phyloP scores from a whole-genome alignment of 2,797 vertebrate species.

The Gymnothorax javanicus region DNA sequence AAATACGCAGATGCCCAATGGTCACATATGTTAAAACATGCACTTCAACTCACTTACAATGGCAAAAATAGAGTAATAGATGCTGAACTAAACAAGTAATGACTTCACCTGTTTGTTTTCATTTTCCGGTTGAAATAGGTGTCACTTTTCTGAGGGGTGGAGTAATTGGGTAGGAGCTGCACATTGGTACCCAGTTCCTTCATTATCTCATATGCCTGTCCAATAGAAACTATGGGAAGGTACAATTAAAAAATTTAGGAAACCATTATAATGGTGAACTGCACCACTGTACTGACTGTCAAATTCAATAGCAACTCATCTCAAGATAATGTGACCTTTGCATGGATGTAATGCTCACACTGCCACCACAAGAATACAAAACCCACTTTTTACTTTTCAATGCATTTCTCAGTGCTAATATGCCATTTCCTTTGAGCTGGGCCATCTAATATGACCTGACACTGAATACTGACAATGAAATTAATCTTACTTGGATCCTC shows the following conservation, averaged over 20 bases:
- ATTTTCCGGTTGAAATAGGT: slow-evolving; percentile 98
- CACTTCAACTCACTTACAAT: background rate
- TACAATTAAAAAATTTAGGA: slow-evolving; percentile 9
- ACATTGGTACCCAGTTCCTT: slow-evolving; percentile 91
- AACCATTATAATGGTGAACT: background rate
- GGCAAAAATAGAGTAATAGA: background rate
- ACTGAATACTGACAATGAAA: background rate
- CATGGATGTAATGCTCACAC: background rate
- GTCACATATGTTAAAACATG: background rate
- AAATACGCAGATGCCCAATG: slow-evolving; percentile 13
- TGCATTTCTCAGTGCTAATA: background rate
- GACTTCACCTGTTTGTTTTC: slow-evolving; percentile 90
- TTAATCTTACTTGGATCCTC: slow-evolving; percentile 63
- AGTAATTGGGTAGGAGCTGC: slow-evolving; percentile 90
- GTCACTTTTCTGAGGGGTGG: slow-evolving; percentile 90
- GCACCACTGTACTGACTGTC: background rate
- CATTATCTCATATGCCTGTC: slow-evolving; percentile 81
- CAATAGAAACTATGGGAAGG: slow-evolving; percentile 62
- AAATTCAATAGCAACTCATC: background rate
- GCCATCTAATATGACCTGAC: background rate
- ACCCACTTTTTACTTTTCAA: background rate
- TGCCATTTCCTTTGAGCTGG: background rate
- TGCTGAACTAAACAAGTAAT: background rate
- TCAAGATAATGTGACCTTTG: background rate
- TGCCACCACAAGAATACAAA: background rate